A percentile compares a stretch with the other conserved stretches of the same genome.
These are phyloP conservation scores for Allophyes oxyacanthae DNA, from an alignment of 2,888 invertebrate species.

Conservation along the genomic window DNA sequence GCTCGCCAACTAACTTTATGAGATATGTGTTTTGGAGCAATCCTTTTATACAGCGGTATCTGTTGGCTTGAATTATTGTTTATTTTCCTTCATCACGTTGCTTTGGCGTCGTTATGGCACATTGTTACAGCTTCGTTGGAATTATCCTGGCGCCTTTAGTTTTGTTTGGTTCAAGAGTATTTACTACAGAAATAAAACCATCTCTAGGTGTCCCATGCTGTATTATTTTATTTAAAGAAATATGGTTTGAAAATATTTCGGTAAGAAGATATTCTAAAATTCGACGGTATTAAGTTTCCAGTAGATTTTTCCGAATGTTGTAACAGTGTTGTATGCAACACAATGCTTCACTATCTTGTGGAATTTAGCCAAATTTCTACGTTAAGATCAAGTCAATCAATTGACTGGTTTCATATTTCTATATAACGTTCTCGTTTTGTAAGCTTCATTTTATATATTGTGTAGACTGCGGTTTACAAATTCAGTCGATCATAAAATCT, in stretches of 20 bases:
- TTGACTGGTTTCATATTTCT: too few relatives aligned
- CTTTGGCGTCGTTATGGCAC: slow-evolving; percentile 49
- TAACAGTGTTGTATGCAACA: too few relatives aligned
- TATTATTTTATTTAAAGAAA: slow-evolving; percentile 4
- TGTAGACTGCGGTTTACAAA: slow-evolving; percentile 30
- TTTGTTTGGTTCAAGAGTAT: slow-evolving; percentile 18
- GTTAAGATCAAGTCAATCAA: too few relatives aligned
- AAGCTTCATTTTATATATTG: slow-evolving; percentile 15
- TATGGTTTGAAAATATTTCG: background rate
- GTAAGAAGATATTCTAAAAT: background rate
- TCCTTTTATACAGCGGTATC: slow-evolving; percentile 77
- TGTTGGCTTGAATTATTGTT: slow-evolving; percentile 75
- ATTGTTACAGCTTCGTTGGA: slow-evolving; percentile 31
- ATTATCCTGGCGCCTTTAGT: slow-evolving; percentile 3
- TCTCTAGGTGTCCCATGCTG: slow-evolving; percentile 5
- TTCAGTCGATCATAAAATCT: slow-evolving; percentile 29
- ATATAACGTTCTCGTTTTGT: too few relatives aligned
- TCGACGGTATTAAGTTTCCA: background rate
- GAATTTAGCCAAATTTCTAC: too few relatives aligned
- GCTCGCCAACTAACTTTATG: slow-evolving; percentile 85
- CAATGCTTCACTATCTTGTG: too few relatives aligned
- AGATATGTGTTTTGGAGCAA: slow-evolving; percentile 82
- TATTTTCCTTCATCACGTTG: slow-evolving; percentile 69
- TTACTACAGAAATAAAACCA: slow-evolving; percentile 7
- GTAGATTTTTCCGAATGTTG: too few relatives aligned